Conservation (phyloP, 2,888 invertebrate species). For the Temnothorax unifasciatus region DNA sequence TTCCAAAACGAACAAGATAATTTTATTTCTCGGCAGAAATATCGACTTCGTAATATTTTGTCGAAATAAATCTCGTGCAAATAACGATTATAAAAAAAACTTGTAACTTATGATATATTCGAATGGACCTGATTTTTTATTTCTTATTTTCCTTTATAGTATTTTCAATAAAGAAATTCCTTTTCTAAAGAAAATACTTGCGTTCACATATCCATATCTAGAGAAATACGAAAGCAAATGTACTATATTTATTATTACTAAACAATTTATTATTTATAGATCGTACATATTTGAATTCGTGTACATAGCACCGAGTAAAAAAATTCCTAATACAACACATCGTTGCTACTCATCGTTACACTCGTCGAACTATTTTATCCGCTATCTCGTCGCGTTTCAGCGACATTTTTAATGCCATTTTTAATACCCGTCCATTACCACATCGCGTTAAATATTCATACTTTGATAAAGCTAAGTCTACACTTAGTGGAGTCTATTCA, state of each 20-base stretch:
- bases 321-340: conserved; percentile 42
- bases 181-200: not conserved
- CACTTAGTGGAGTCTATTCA: conserved; percentile 9
- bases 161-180: conserved; percentile 7
- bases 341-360: conserved; percentile 39
- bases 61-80: not conserved
- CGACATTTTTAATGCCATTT: conserved; percentile 3
- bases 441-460: conserved; percentile 32
- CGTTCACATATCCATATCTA: not conserved
- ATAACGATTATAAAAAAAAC: not conserved
- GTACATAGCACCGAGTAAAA: conserved; percentile 53
- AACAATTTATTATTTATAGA: conserved; percentile 46
- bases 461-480: conserved; percentile 32
- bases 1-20: not conserved
- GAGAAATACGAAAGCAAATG: not conserved
- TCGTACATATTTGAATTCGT: conserved; percentile 40
- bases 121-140: not conserved
- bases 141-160: conserved; percentile 1
- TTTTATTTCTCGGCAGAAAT: not conserved
- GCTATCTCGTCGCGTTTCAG: conserved; percentile 24
- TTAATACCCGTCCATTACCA: conserved; percentile 4
- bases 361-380: conserved; percentile 31
- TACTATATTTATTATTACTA: conserved; percentile 25
- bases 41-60: not conserved
- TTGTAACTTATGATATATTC: not conserved